These are phyloP conservation scores for Drosophila quadrilineata DNA, from an alignment of 1,140 invertebrate species.

Conservation along the genomic window DNA sequence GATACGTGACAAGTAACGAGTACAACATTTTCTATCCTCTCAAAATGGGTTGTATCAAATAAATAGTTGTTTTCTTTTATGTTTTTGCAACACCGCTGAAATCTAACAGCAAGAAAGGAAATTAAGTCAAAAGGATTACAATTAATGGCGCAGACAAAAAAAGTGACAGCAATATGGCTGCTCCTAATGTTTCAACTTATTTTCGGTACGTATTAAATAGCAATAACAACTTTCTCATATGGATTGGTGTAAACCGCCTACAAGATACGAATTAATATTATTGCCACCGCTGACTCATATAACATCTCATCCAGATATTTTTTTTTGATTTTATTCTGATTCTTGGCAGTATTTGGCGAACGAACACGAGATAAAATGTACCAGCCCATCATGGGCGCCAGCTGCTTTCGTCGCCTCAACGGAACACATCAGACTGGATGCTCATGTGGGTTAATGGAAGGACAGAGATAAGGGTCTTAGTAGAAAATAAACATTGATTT, in stretches of 20 bases:
- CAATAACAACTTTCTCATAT: background rate
- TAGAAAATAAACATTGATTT: background rate
- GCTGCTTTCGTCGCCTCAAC: constrained; percentile 94
- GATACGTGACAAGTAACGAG: background rate
- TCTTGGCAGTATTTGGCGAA: constrained; percentile 74
- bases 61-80: constrained; percentile 1
- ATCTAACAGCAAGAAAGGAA: background rate
- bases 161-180: constrained; percentile 52
- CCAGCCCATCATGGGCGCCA: constrained; percentile 86
- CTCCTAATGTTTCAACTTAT: constrained; percentile 37
- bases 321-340: constrained; percentile 20
- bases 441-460: constrained; percentile 87
- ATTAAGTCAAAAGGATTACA: background rate
- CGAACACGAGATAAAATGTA: constrained; percentile 92
- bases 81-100: background rate
- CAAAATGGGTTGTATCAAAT: background rate
- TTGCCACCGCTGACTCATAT: constrained; percentile 53
- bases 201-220: constrained; percentile 26
- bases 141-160: constrained; percentile 45
- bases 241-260: background rate
- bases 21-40: background rate
- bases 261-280: background rate
- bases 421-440: constrained; percentile 96
- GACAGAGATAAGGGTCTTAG: background rate
- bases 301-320: too few species aligned